Evolutionary conservation across 2,113 vertebrate genomes (phyloP).

Genomic region (human (Homo sapiens)): DNA sequence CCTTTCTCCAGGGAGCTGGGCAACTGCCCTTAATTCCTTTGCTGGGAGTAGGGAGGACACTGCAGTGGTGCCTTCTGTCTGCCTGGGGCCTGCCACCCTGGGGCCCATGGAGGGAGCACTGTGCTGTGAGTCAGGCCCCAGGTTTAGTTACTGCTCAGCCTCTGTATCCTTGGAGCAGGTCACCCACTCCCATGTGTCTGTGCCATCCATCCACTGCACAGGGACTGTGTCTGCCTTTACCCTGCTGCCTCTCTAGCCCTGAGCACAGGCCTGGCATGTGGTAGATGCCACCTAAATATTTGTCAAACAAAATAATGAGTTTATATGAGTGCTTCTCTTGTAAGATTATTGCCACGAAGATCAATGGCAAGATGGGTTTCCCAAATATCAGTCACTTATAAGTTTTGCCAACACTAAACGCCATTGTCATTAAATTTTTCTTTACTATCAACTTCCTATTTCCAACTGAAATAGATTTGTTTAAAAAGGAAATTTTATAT

Average conservation of each 20-base stretch:
- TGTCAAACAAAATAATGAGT: not conserved
- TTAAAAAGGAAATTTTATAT: slow-evolving; percentile 39
- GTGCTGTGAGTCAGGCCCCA: not conserved
- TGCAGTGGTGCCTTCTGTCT: not conserved
- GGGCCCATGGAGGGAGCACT: not conserved
- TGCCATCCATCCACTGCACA: not conserved
- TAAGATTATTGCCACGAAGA: not conserved
- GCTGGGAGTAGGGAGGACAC: not conserved
- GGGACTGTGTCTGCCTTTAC: not conserved
- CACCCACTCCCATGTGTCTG: not conserved
- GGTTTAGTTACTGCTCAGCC: not conserved
- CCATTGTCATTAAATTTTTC: slow-evolving; percentile 4
- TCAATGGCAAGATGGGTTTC: not conserved
- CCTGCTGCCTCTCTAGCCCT: not conserved
- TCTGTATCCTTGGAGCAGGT: not conserved
- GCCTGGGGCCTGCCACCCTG: not conserved
- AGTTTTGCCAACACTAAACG: slow-evolving; percentile 27
- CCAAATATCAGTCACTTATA: slow-evolving; percentile 1
- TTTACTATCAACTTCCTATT: slow-evolving; percentile 37
- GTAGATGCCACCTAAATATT: not conserved
- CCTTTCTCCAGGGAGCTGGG: slow-evolving; percentile 60
- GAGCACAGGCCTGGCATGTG: not conserved
- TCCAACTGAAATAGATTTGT: slow-evolving; percentile 25
- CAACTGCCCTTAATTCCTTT: slow-evolving; percentile 67
- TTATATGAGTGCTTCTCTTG: not conserved